Conservation (phyloP, 2,888 invertebrate species). For the Agriopis marginaria region DNA sequence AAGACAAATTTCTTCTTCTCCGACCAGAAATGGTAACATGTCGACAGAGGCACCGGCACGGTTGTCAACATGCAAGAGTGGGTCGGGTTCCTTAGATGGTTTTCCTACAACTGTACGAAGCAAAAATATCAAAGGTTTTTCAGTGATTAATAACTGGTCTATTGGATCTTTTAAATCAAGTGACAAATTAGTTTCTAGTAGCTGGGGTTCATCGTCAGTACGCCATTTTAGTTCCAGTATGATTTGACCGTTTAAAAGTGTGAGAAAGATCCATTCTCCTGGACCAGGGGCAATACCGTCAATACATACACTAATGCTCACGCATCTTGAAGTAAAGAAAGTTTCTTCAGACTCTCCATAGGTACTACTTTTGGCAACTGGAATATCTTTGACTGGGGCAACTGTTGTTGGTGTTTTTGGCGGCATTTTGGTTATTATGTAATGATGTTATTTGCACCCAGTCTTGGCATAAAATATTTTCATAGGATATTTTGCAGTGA, state of each 20-base stretch:
- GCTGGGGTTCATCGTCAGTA: slow-evolving; percentile 37
- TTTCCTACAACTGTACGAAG: slow-evolving; percentile 63
- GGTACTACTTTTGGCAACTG: slow-evolving; percentile 50
- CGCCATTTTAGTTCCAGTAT: slow-evolving; percentile 67
- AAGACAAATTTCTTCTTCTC: slow-evolving; percentile 63
- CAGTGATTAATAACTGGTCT: slow-evolving; percentile 57
- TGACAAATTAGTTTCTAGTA: slow-evolving; percentile 53
- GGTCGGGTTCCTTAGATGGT: slow-evolving; percentile 67
- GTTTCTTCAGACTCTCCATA: slow-evolving; percentile 54
- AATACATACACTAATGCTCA: slow-evolving; percentile 55
- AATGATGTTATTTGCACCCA: not conserved
- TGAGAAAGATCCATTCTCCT: slow-evolving; percentile 61
- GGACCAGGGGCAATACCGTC: slow-evolving; percentile 57
- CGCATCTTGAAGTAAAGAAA: slow-evolving; percentile 47
- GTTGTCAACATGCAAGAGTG: slow-evolving; percentile 67
- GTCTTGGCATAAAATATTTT: not conserved
- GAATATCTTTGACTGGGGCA: no score
- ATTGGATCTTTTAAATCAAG: slow-evolving; percentile 63
- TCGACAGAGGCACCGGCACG: slow-evolving; percentile 73
- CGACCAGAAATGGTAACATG: slow-evolving; percentile 71
- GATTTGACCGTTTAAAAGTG: slow-evolving; percentile 62
- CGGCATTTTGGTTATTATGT: slow-evolving; percentile 3
- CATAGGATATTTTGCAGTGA: not conserved
- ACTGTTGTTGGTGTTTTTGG: not conserved
- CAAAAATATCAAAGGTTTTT: slow-evolving; percentile 70